Conservation (phyloP, 2,888 invertebrate genomes). For the Argynnis bischoffii region DNA sequence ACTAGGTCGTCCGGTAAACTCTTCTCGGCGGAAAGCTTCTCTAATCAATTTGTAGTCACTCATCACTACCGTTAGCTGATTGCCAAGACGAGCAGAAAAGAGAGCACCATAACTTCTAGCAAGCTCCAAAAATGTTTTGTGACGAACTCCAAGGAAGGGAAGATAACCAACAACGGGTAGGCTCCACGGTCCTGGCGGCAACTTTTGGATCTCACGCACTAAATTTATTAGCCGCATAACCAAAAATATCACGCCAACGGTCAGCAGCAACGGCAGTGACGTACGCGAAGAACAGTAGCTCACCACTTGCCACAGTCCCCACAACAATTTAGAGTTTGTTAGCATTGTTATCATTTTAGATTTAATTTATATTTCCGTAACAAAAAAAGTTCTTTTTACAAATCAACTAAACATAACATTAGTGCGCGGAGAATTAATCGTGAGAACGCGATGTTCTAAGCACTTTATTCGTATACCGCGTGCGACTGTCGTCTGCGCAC, state of each 20-base stretch:
- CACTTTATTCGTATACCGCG: conserved; percentile 69
- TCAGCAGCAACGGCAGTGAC: conserved; percentile 72
- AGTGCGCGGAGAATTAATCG: conserved; percentile 66
- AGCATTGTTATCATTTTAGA: conserved; percentile 65
- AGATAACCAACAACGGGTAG: conserved; percentile 92
- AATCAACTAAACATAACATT: conserved; percentile 61
- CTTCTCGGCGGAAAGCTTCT: conserved; percentile 92
- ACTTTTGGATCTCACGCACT: conserved; percentile 68
- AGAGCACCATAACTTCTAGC: conserved; percentile 90
- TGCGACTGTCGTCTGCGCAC: conserved; percentile 77
- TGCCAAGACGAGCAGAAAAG: conserved; percentile 91
- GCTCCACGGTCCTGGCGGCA: conserved; percentile 95
- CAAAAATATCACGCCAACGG: conserved; percentile 74
- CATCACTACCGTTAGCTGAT: conserved; percentile 91
- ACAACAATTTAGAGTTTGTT: conserved; percentile 77
- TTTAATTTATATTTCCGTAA: conserved; percentile 49
- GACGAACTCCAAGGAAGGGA: conserved; percentile 90
- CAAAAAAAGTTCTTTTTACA: conserved; percentile 46
- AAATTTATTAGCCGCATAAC: conserved; percentile 72
- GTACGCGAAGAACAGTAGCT: conserved; percentile 69
- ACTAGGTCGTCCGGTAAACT: conserved; percentile 93
- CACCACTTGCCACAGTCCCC: conserved; percentile 76
- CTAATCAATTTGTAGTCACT: conserved; percentile 93
- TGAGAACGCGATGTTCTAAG: conserved; percentile 59
- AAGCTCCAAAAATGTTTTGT: conserved; percentile 89